phyloP scores from a whole-genome alignment of 2,888 invertebrate species.

The Rhagophthalmus giganteus region DNA sequence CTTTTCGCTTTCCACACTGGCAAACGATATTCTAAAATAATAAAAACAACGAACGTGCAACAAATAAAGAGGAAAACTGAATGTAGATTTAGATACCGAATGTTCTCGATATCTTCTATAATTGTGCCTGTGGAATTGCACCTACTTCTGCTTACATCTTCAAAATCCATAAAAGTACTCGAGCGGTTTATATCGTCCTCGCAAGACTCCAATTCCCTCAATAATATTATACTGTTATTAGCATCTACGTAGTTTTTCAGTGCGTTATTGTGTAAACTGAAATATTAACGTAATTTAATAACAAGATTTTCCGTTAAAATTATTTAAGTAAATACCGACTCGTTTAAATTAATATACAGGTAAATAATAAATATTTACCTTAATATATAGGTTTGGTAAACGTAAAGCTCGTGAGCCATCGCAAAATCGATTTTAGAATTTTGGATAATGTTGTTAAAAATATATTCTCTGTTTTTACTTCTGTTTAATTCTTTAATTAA shows the following conservation, averaged over 20 bases:
- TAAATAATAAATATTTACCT: conserved; percentile 40
- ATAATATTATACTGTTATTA: conserved; percentile 13
- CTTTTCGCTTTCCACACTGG: conserved; percentile 22
- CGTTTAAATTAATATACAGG: neutral
- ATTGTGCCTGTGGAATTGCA: conserved; percentile 31
- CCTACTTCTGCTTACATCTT: conserved; percentile 38
- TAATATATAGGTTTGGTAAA: conserved; percentile 48
- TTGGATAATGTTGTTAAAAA: conserved; percentile 34
- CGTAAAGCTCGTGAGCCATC: conserved; percentile 49
- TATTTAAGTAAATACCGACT: neutral
- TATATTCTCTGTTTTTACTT: conserved; percentile 38
- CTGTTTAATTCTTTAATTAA: conserved; percentile 47
- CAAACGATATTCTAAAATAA: conserved; percentile 25
- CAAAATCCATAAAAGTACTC: conserved; percentile 46
- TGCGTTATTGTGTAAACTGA: conserved; percentile 29
- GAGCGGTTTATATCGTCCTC: conserved; percentile 40
- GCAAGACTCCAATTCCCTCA: conserved; percentile 42
- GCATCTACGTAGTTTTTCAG: conserved; percentile 21
- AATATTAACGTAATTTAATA: neutral
- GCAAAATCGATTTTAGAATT: conserved; percentile 29
- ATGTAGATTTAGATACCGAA: conserved; percentile 10
- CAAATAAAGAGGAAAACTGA: conserved; percentile 1
- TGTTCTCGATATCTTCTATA: conserved; percentile 15
- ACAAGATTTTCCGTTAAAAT: neutral
- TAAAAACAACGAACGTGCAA: neutral